Base-by-base conservation (phyloP, 2,113 vertebrate species). In the Gallinago jamesoni region DNA sequence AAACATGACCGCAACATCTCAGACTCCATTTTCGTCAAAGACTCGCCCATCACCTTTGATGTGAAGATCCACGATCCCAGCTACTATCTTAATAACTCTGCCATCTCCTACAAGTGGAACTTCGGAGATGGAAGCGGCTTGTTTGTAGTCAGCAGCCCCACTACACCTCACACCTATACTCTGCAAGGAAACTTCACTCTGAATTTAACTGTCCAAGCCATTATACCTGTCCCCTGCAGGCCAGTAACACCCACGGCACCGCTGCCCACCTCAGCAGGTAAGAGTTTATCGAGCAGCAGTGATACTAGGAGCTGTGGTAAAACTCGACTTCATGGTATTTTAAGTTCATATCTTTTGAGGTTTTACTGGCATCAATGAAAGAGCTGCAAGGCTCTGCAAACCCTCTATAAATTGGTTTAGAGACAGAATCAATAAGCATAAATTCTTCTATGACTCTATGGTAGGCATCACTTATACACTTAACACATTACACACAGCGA, bases 31-130 rank as follows among this genome's bases (percentile, higher is more conserved):
- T 99, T 99, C 95, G 98, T 99, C 88, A 98, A 98, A 77, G 98
- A 98, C 43, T 97, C 98, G 11, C 98, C 99, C 33, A 98, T 99
- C 31, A 92, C 95, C 8, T 99, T 99, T 87, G 95, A 97, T 12
- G 98, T 99, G 74, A 96, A 97, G 70, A 88, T 99, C 59, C 99
- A 99, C 1, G 99, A 99, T 87, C 99, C 99, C 87, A 99, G 99
- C 62, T 73, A 98, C 73, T 99, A 99, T 79, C 98, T 99, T 60
- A 99, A 98, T 52, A 97, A 97, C 13, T 99, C 99, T 9, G 93
- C 96, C 43, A 95, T 99, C 47, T 97, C 98, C 92, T 99, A 98
- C 97, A 98, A 98, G 77, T 99, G 99, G 99, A 98, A 98, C 91
- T 99, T 99, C 1, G 98, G 98, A 41, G 99, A 99, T 27, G 99